Percentiles rank a stretch among this genome's conserved stretches.
Evolutionary conservation across 2,113 vertebrate species (phyloP).

Genomic region (Octodon degus): DNA sequence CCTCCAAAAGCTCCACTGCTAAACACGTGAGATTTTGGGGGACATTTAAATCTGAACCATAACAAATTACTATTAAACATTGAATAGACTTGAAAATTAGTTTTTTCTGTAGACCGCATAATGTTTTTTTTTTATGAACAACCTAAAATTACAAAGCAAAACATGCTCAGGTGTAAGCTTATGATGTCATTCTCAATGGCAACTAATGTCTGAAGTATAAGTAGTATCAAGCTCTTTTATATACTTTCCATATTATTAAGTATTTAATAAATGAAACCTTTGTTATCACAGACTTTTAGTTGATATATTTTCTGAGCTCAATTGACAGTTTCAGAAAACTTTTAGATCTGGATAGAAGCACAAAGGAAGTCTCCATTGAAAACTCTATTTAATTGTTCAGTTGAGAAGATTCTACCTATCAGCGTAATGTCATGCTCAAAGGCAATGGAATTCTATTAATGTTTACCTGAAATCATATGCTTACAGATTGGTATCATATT

Average conservation of each 20-base stretch:
- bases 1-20: not conserved
- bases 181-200: not conserved
- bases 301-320: not conserved
- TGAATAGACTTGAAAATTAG: not conserved
- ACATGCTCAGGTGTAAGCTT: not conserved
- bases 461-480: not conserved
- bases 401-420: not conserved
- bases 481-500: not conserved
- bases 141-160: not conserved
- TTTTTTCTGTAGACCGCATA: not conserved
- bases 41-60: not conserved
- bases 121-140: slow-evolving; percentile 40
- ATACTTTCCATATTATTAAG: not conserved
- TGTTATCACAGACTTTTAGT: not conserved
- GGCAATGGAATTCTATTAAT: not conserved
- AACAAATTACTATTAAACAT: not conserved
- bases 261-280: not conserved
- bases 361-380: slow-evolving; percentile 8
- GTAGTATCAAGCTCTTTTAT: not conserved
- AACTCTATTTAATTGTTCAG: not conserved
- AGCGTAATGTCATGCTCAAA: not conserved
- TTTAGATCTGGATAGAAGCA: not conserved
- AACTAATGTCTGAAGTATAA: not conserved
- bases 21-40: not conserved
- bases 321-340: not conserved